Base-by-base conservation (phyloP, 53 echinoderm and acorn worm species). In the Arbacia lixula region DNA sequence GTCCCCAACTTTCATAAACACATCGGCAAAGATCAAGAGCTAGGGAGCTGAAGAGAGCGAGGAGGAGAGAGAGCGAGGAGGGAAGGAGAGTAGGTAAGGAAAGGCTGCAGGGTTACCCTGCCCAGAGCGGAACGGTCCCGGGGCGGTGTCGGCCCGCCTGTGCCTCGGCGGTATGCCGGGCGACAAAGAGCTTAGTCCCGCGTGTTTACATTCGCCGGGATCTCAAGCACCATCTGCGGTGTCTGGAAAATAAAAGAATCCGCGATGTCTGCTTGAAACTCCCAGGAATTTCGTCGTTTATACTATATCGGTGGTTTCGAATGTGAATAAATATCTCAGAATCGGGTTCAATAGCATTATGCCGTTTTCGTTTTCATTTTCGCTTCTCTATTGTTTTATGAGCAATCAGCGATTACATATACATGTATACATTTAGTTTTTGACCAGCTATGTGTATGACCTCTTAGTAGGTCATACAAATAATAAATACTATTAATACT, bases 21-120 rank as follows among this genome's bases (percentile, higher is more conserved):
- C 41, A 71, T 71, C 71, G 71, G 71, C 46, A 28, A 71, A 71
- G 11, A 71, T 71, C 71, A 71, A 71, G 71, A 14, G 28, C n/a
- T n/a, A n/a, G n/a, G n/a, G n/a, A n/a, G n/a, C n/a, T n/a, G n/a
- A n/a, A n/a, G n/a, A n/a, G n/a, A n/a, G n/a, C n/a, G n/a, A n/a
- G n/a, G 35, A 36, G 66, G 22, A 66, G 66, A n/a, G n/a, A n/a
- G n/a, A n/a, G n/a, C n/a, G n/a, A 66, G 66, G 66, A 9, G 66
- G 36, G 50, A 36, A 66, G 66, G n/a, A n/a, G n/a, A n/a, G n/a
- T n/a, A n/a, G n/a, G n/a, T n/a, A n/a, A n/a, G n/a, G n/a, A n/a
- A n/a, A n/a, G n/a, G n/a, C n/a, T n/a, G n/a, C n/a, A n/a, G n/a
- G n/a, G n/a, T n/a, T n/a, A n/a, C n/a, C n/a, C n/a, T n/a, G n/a